Percentiles rank a stretch among this genome's conserved stretches.
Evolutionary conservation across 2,797 vertebrate genomes (phyloP).

Genomic region (Microhierax caerulescens): DNA sequence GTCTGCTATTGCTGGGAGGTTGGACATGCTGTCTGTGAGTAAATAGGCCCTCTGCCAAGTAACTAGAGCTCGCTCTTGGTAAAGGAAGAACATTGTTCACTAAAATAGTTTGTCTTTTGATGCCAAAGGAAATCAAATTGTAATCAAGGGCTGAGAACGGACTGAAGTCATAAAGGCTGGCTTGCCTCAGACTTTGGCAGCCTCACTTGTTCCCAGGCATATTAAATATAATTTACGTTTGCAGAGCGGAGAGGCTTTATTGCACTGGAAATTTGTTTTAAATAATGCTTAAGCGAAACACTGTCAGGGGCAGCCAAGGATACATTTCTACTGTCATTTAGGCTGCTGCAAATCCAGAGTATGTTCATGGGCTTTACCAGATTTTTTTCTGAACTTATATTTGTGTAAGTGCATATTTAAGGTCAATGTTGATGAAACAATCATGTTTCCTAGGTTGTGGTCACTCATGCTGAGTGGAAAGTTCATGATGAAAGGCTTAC

Average conservation of each 20-base stretch:
- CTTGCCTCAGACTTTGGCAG: conserved; percentile 77
- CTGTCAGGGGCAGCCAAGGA: not conserved
- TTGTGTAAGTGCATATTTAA: not conserved
- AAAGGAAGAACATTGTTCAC: conserved; percentile 86
- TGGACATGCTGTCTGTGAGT: conserved; percentile 67
- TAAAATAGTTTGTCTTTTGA: conserved; percentile 83
- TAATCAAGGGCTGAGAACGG: conserved; percentile 85
- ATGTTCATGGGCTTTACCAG: not conserved
- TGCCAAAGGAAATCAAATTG: conserved; percentile 87
- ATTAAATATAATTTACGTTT: conserved; percentile 79
- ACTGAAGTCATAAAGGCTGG: conserved; percentile 84
- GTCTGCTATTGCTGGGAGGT: conserved; percentile 57
- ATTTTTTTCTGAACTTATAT: not conserved
- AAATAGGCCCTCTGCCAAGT: conserved; percentile 70
- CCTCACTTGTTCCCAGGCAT: conserved; percentile 78
- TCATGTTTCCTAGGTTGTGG: not conserved
- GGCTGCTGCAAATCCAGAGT: conserved; percentile 1
- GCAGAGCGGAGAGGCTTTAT: conserved; percentile 71
- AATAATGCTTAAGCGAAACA: conserved; percentile 61
- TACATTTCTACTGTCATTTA: conserved; percentile 24
- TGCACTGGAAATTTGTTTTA: conserved; percentile 75
- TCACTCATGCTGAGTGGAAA: not conserved
- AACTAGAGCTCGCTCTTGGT: conserved; percentile 73
- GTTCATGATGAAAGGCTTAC: not conserved
- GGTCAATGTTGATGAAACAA: not conserved